Evolutionary conservation across 2,113 vertebrate genomes (phyloP).

Genomic region (Daboia siamensis): DNA sequence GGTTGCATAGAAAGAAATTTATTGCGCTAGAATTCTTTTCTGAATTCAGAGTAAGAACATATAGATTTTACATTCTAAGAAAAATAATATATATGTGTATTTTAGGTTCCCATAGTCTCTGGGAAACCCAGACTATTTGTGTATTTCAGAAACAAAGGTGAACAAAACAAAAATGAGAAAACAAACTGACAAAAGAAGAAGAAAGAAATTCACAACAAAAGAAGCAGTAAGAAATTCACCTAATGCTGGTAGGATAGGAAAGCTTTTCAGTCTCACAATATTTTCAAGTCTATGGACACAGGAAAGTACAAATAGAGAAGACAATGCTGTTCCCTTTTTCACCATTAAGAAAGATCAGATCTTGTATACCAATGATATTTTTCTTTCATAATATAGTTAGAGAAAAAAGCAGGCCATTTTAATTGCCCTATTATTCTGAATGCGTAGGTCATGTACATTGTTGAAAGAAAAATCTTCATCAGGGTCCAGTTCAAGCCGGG

Average conservation of each 20-base stretch:
- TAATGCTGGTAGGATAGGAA: not conserved
- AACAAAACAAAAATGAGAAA: not conserved
- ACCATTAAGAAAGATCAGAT: not conserved
- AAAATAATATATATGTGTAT: not conserved
- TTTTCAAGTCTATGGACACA: not conserved
- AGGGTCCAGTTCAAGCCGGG: no score
- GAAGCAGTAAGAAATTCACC: not conserved
- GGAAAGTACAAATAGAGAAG: not conserved
- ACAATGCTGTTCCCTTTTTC: not conserved
- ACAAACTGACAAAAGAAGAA: not conserved
- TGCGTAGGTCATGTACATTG: not conserved
- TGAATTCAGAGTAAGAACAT: not conserved
- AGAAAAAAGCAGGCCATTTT: not conserved
- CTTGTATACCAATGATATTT: not conserved
- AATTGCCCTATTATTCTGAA: not conserved
- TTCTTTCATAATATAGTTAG: not conserved
- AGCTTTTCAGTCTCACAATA: not conserved
- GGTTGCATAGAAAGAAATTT: not conserved
- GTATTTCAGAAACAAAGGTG: not conserved
- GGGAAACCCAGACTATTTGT: not conserved
- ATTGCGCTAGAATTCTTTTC: fast-evolving
- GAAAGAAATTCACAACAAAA: not conserved
- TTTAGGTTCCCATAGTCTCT: not conserved
- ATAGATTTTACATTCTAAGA: not conserved
- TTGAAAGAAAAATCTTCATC: no score